A percentile compares a stretch with the other conserved stretches of the same genome.
Evolutionary conservation across 2,797 vertebrate species (phyloP).

Genomic region (Coracias cyanogaster): DNA sequence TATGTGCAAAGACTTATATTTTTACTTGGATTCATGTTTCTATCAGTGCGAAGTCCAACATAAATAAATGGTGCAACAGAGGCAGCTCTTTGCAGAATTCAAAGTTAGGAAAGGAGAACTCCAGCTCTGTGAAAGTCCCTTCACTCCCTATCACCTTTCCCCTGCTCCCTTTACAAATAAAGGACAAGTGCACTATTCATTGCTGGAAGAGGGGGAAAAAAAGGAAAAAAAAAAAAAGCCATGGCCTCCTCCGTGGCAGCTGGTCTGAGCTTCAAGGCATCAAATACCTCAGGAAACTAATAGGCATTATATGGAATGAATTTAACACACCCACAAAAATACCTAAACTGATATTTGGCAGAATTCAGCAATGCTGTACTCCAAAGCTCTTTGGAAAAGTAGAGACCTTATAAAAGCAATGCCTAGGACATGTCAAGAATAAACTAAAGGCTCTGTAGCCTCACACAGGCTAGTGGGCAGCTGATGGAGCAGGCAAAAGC

Average conservation of each 20-base stretch:
- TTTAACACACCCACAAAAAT: neutral
- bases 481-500: neutral
- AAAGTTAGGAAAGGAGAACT: constrained; percentile 31
- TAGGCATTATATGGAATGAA: neutral
- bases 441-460: neutral
- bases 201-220: neutral
- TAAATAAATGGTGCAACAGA: constrained; percentile 65
- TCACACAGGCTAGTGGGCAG: neutral
- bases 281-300: constrained; percentile 44
- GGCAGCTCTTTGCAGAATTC: constrained; percentile 42
- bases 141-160: constrained; percentile 61
- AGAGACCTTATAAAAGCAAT: neutral
- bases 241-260: neutral
- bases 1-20: constrained; percentile 19
- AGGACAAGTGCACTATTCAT: constrained; percentile 72
- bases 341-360: neutral
- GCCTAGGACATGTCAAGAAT: neutral
- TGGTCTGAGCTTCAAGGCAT: constrained; percentile 29
- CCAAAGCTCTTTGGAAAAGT: neutral
- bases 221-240: neutral
- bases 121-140: constrained; percentile 43
- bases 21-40: constrained; percentile 57
- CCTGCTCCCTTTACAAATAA: constrained; percentile 36
- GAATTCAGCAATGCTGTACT: neutral
- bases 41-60: constrained; percentile 57